Base-by-base conservation (phyloP, 2,888 invertebrate species). In the Epinotia nisella region DNA sequence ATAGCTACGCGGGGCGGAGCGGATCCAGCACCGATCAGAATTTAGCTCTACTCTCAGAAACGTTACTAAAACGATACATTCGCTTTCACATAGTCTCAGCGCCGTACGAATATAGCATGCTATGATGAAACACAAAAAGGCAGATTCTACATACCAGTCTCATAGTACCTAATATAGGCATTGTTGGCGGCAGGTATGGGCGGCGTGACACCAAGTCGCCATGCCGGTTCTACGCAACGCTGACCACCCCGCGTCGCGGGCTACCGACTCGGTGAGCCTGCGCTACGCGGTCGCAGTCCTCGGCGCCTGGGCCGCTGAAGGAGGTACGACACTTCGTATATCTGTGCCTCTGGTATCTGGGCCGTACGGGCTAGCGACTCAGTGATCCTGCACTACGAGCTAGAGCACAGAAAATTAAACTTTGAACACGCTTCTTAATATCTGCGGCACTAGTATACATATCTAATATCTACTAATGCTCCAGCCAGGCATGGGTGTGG, bases 221-320 rank as follows among this genome's bases (percentile, higher is more conserved):
- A 92, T 93, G 92, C 90, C 93, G 77, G 82, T 92, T 24, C 86
- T 92, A 75, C 89, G 88, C 77, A 93, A 89, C 82, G 90, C 85
- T 56, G 90, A 91, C 76, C 87, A 90, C 78, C 90, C 92, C 24
- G 89, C 88, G 45, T 80, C 84, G 39, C 79, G 84, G 68, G 77
- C 80, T 55, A 87, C 85, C 4, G 88, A 93, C 80, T 90, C 92
- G 4, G 79, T 89, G 45, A 84, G 78, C 59, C 80, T 86, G 64
- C 82, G 93, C 72, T 93, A 93, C 74, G 75, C 79, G 1, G 91
- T 93, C 53, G 93, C 93, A 1, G 93, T 93, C 24, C 82, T 92
- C 0, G 90, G 85, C 0, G 78, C 93, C 2, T 93, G 91, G 88
- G 87, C 90, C 3, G 93, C 92, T 35, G 93, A 93, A 83, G 76